Evolutionary conservation across 2,888 invertebrate genomes (phyloP).

Genomic region (Lathronympha strigana): DNA sequence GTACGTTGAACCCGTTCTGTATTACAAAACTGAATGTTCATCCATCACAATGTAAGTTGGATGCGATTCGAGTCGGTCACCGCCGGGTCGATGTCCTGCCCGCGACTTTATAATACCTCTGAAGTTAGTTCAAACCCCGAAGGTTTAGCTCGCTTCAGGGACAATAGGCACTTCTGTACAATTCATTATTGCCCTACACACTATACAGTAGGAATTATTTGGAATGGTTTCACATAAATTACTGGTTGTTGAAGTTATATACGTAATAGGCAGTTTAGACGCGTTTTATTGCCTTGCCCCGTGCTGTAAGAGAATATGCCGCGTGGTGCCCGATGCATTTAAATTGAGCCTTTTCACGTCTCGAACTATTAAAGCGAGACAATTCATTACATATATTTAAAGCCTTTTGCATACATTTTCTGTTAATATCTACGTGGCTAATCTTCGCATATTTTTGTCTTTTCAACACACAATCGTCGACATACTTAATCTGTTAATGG

Average conservation of each 20-base stretch:
- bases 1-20: conserved; percentile 59
- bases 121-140: conserved; percentile 77
- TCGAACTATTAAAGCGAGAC: background rate
- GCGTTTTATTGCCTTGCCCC: background rate
- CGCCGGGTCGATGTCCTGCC: conserved; percentile 78
- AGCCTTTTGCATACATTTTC: too few species aligned
- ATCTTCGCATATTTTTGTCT: too few species aligned
- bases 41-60: conserved; percentile 70
- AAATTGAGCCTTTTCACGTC: background rate
- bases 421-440: too few species aligned
- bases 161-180: conserved; percentile 29
- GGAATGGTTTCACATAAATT: conserved; percentile 15
- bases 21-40: conserved; percentile 74
- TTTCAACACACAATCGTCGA: too few species aligned
- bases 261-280: conserved; percentile 8
- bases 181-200: conserved; percentile 26
- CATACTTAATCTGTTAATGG: too few species aligned
- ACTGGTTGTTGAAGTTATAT: conserved; percentile 16
- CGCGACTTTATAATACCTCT: conserved; percentile 73
- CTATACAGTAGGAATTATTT: conserved; percentile 26
- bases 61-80: conserved; percentile 74
- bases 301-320: conserved; percentile 11
- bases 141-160: conserved; percentile 62
- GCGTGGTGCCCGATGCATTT: conserved; percentile 7
- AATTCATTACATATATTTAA: background rate